phyloP scores from a whole-genome alignment of 1,140 invertebrate genomes.

The Zophobas atratus region DNA sequence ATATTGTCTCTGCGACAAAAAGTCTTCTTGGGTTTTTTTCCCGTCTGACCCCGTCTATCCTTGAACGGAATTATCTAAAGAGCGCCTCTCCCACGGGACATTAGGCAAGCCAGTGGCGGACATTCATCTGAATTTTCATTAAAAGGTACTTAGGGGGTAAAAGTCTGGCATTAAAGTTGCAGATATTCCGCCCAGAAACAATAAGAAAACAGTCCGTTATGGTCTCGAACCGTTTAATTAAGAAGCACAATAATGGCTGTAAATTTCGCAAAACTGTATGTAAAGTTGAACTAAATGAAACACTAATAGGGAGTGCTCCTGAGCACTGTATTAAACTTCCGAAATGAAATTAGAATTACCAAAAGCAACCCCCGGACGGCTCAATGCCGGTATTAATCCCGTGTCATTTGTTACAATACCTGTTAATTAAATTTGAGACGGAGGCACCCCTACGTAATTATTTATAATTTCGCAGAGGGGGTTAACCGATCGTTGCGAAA shows the following conservation, averaged over 20 bases:
- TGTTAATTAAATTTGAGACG: conserved; percentile 33
- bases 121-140: conserved; percentile 37
- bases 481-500: too few species aligned
- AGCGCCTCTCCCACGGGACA: conserved; percentile 3
- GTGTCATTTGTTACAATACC: conserved; percentile 43
- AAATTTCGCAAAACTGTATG: conserved; percentile 49
- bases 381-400: conserved; percentile 40
- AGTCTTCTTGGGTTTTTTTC: too few species aligned
- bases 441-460: conserved; percentile 5
- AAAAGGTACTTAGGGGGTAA: conserved; percentile 21
- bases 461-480: background rate
- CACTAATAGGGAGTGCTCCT: conserved; percentile 43
- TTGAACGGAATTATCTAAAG: background rate
- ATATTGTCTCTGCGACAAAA: too few species aligned
- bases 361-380: conserved; percentile 22
- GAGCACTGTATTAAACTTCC: conserved; percentile 44
- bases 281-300: conserved; percentile 47
- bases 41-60: too few species aligned
- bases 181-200: conserved; percentile 36
- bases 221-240: conserved; percentile 44
- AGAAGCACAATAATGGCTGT: conserved; percentile 45
- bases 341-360: conserved; percentile 42
- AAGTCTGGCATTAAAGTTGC: conserved; percentile 27
- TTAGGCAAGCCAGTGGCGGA: background rate
- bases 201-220: conserved; percentile 44